Conservation (phyloP, 2,113 vertebrate genomes). For the Colossoma macropomum region DNA sequence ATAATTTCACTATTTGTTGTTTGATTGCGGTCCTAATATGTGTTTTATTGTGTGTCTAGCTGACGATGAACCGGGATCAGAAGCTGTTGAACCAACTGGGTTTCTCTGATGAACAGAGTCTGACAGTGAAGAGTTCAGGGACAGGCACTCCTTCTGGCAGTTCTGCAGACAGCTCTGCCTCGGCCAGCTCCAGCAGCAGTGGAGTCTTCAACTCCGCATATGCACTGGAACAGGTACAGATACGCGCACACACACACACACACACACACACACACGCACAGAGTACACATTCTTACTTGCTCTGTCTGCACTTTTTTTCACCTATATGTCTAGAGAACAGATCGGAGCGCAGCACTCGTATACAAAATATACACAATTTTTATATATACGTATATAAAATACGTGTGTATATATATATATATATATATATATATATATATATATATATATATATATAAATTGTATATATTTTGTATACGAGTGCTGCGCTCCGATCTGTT, state of each 20-base stretch:
- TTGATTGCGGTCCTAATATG: background rate
- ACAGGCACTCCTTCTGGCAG: slow-evolving; percentile 94
- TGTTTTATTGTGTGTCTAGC: slow-evolving; percentile 67
- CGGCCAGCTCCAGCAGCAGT: slow-evolving; percentile 88
- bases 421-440: too few relatives aligned
- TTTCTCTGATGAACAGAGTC: slow-evolving; percentile 92
- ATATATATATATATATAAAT: too few relatives aligned
- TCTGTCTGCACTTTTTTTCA: too few relatives aligned
- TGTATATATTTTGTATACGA: too few relatives aligned
- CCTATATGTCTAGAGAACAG: too few relatives aligned
- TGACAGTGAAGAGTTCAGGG: slow-evolving; percentile 95
- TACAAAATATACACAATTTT: too few relatives aligned
- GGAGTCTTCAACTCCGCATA: slow-evolving; percentile 89
- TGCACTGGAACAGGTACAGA: slow-evolving; percentile 91
- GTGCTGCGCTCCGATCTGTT: too few relatives aligned
- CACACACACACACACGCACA: background rate
- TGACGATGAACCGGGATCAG: slow-evolving; percentile 98
- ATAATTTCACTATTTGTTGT: background rate
- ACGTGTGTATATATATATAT: too few relatives aligned
- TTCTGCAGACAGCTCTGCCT: slow-evolving; percentile 91
- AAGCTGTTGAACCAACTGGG: slow-evolving; percentile 96
- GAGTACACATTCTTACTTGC: too few relatives aligned
- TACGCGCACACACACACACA: slow-evolving; percentile 43
- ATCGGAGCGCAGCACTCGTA: too few relatives aligned
- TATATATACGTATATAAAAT: too few relatives aligned